Evolutionary conservation across 2,888 invertebrate genomes (phyloP), one percentile per base, ranked within the genome.

Genomic region (Lasiommata megera): DNA sequence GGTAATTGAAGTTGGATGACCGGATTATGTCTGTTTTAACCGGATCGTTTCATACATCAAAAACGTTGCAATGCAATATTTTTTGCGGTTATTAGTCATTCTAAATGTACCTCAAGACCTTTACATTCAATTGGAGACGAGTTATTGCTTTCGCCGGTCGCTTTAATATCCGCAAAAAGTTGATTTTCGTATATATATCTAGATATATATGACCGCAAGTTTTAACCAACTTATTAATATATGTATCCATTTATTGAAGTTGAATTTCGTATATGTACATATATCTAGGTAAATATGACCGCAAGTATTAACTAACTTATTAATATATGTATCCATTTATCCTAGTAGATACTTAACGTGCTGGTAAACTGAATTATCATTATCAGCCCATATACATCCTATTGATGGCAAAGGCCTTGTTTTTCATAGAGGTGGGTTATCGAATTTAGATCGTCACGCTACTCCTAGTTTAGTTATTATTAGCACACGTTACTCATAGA

Each of bases 21-120:
- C 61, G 41, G 52, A 51, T 57, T 59, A 62, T 61, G 58, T 60
- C 62, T 61, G 53, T 53, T 59, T 59, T 54, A 61, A 51, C 54
- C 40, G 38, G 23, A 31, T 37, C 40, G 47, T 44, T 52, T 34
- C 17, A 38, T 56, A 52, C 23, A 38, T 44, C n/a, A 41, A 38
- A 54, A 48, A 43, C n/a, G 8, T 50, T 16, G 23, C 43, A 23
- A 12, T 46, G 36, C 29, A 31, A 46, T 43, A 50, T 47, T 60
- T 61, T 62, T 62, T 62, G 56, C 60, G 16, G 46, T 58, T 60
- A 64, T 64, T 54, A 62, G 56, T 64, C 60, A 62, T 52, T 60
- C 51, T 43, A 57, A 56, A 54, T 53, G 40, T 34, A 40, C 40
- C 36, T 52, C 38, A 37, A 56, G 60, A 58, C 48, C 58, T 54